A percentile compares a stretch with the other conserved stretches of the same genome.
Conservation (phyloP, 2,888 invertebrate genomes). For the Conus canariensis region DNA sequence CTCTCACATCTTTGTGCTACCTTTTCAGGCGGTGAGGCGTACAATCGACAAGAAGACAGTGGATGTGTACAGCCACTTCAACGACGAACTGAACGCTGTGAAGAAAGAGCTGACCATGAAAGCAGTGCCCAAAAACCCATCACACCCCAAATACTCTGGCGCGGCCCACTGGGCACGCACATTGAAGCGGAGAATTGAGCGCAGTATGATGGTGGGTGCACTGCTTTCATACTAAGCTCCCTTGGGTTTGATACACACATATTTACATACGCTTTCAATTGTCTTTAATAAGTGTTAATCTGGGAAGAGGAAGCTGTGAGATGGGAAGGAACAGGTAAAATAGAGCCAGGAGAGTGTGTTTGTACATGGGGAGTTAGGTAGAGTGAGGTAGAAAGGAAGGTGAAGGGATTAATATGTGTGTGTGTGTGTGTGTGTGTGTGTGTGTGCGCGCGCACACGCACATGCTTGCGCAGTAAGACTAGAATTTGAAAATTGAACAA, state of each 20-base stretch:
- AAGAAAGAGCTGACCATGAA: conserved; percentile 83
- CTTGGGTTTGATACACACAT: neutral
- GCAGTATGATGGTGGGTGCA: conserved; percentile 75
- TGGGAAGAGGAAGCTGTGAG: no score
- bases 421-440: conserved; percentile 9
- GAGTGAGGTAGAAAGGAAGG: neutral
- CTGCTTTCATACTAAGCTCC: conserved; percentile 21
- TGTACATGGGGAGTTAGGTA: no score
- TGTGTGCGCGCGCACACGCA: conserved; percentile 52
- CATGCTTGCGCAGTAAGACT: neutral
- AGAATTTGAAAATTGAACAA: no score
- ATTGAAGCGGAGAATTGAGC: conserved; percentile 83
- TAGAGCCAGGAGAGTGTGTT: no score
- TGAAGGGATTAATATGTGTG: neutral
- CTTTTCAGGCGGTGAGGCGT: conserved; percentile 76
- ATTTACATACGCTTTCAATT: no score
- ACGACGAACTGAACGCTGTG: conserved; percentile 86
- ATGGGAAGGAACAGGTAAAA: no score
- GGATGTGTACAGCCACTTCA: conserved; percentile 84
- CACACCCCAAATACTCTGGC: conserved; percentile 87
- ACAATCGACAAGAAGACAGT: conserved; percentile 83
- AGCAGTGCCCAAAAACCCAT: conserved; percentile 79
- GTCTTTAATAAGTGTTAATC: no score
- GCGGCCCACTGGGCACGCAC: conserved; percentile 85
- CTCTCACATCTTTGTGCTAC: no score